Conservation (phyloP, 2,888 invertebrate species). For the Thecocarcelia acutangulata region DNA sequence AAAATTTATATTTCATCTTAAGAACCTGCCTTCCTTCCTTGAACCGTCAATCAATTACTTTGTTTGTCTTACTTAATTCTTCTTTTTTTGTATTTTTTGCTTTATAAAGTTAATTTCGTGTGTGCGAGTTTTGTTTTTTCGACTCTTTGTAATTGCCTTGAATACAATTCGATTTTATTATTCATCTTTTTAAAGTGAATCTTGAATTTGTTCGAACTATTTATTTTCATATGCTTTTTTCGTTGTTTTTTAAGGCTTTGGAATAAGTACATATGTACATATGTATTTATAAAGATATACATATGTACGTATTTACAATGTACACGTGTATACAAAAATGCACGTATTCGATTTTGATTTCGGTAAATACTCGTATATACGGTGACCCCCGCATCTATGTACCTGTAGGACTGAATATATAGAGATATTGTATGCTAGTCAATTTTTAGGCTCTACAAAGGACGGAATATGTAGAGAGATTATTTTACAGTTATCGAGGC, state of each 20-base stretch:
- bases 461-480: too few relatives aligned
- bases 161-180: conserved; percentile 41
- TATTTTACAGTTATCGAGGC: too few relatives aligned
- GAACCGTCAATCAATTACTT: conserved; percentile 58
- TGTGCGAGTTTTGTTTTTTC: not conserved
- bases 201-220: conserved; percentile 35
- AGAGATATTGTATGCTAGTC: too few relatives aligned
- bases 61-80: conserved; percentile 22
- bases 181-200: conserved; percentile 51
- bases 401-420: too few relatives aligned
- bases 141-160: conserved; percentile 51
- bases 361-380: too few relatives aligned
- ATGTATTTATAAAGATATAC: not conserved
- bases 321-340: too few relatives aligned
- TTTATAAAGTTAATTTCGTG: conserved; percentile 22
- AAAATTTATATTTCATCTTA: conserved; percentile 12
- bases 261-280: not conserved
- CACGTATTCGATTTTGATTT: conserved; percentile 19
- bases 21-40: conserved; percentile 35
- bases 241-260: not conserved
- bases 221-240: conserved; percentile 7
- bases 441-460: too few relatives aligned
- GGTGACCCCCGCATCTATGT: too few relatives aligned
- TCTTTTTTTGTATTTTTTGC: too few relatives aligned
- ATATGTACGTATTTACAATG: not conserved